Evolutionary conservation across 2,888 invertebrate species (phyloP).

Genomic region (Drosophila longiperda): DNA sequence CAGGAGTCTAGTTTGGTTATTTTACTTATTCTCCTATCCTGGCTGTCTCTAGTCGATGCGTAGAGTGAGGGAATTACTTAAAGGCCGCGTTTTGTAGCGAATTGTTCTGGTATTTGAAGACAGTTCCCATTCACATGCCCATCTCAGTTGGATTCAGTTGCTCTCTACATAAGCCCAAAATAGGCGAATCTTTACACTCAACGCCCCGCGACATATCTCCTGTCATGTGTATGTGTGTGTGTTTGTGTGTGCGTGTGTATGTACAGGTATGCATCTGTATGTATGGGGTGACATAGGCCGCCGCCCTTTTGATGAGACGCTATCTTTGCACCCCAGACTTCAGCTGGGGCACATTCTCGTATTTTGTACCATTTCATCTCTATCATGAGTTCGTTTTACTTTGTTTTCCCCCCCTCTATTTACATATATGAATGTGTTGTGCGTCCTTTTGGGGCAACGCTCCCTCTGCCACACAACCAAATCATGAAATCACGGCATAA

Average conservation of each 20-base stretch:
- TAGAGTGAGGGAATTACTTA: not conserved
- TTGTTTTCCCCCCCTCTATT: conserved; percentile 19
- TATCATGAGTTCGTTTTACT: conserved; percentile 62
- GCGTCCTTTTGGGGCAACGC: conserved; percentile 50
- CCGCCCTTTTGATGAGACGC: conserved; percentile 30
- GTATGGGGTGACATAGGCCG: conserved; percentile 46
- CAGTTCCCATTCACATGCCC: conserved; percentile 15
- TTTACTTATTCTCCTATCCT: not conserved
- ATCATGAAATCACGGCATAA: conserved; percentile 70
- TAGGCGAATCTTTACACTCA: conserved; percentile 50
- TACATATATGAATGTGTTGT: conserved; percentile 19
- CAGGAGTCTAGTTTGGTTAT: too few species aligned
- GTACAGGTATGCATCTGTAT: conserved; percentile 5
- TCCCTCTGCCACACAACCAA: conserved; percentile 26
- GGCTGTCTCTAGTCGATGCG: too few species aligned
- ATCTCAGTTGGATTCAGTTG: conserved; percentile 1
- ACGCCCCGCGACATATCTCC: conserved; percentile 56
- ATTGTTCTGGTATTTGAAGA: conserved; percentile 42
- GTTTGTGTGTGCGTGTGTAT: conserved; percentile 6
- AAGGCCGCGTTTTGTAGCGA: conserved; percentile 30
- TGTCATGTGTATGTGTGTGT: conserved; percentile 38
- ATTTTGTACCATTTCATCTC: conserved; percentile 72
- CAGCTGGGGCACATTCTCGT: conserved; percentile 37
- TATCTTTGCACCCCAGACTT: conserved; percentile 22
- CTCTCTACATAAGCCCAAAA: conserved; percentile 35